Percentiles rank a stretch among this genome's conserved stretches.
phyloP scores from a whole-genome alignment of 1,140 invertebrate genomes.

The Zelostemma sp. region DNA sequence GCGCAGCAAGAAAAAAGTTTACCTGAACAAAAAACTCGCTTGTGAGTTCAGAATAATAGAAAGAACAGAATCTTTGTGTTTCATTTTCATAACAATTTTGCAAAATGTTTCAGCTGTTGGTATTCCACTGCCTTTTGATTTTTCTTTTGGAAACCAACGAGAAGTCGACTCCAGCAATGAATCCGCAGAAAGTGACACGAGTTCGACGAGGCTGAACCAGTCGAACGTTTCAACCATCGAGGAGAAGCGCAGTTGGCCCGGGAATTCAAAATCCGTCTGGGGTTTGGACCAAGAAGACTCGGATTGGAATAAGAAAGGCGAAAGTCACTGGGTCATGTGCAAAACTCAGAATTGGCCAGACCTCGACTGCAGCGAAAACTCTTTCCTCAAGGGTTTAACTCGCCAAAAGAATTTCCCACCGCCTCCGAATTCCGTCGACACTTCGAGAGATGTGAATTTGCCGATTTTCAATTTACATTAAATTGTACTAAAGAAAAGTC shows the following conservation, averaged over 20 bases:
- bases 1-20: constrained; percentile 62
- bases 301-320: constrained; percentile 40
- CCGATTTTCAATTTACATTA: too few species aligned
- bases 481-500: too few species aligned
- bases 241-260: constrained; percentile 50
- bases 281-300: constrained; percentile 33
- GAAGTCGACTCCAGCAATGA: constrained; percentile 65
- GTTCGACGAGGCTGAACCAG: constrained; percentile 41
- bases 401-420: constrained; percentile 45
- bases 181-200: constrained; percentile 60
- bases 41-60: constrained; percentile 45
- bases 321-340: constrained; percentile 50
- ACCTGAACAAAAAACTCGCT: constrained; percentile 66
- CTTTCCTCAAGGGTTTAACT: constrained; percentile 57
- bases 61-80: not conserved
- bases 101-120: constrained; percentile 50
- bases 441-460: too few species aligned
- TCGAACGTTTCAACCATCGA: constrained; percentile 39
- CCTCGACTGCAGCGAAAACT: constrained; percentile 48
- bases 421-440: constrained; percentile 35
- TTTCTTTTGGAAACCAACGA: constrained; percentile 45
- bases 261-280: constrained; percentile 46
- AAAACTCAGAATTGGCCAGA: constrained; percentile 53
- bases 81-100: not conserved
- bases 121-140: constrained; percentile 52